These are phyloP conservation scores for Ageneiosus marmoratus DNA, from an alignment of 2,113 vertebrate species.

Conservation along the genomic window DNA sequence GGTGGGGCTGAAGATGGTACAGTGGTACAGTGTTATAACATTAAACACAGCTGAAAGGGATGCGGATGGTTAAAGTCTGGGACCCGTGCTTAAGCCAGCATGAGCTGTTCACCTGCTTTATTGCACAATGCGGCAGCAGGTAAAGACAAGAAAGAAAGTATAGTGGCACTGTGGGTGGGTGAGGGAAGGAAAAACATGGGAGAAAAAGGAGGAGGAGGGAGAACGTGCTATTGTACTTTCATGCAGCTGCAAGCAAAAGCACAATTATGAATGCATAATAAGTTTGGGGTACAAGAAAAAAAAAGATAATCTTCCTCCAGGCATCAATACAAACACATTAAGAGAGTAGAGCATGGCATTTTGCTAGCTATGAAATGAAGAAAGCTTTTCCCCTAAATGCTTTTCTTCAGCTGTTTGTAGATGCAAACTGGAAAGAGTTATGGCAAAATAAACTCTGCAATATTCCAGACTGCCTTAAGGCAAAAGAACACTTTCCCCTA, in stretches of 20 bases:
- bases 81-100: constrained; percentile 26
- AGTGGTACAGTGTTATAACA: neutral
- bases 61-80: neutral
- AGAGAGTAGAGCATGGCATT: constrained; percentile 29
- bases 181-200: neutral
- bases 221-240: constrained; percentile 42
- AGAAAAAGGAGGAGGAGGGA: neutral
- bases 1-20: constrained; percentile 1
- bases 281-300: constrained; percentile 43
- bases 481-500: constrained; percentile 23
- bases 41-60: constrained; percentile 38
- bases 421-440: constrained; percentile 43
- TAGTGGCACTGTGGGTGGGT: constrained; percentile 45
- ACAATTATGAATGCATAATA: constrained; percentile 52
- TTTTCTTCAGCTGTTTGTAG: constrained; percentile 51
- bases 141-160: constrained; percentile 33
- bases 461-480: constrained; percentile 23
- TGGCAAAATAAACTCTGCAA: constrained; percentile 49
- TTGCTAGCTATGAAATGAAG: constrained; percentile 34
- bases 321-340: constrained; percentile 54
- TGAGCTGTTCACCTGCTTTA: constrained; percentile 16
- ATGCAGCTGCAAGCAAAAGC: constrained; percentile 48
- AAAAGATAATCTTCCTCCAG: constrained; percentile 53
- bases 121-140: constrained; percentile 24
- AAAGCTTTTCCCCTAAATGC: constrained; percentile 33